Base-by-base conservation (phyloP, 2,113 vertebrate genomes). In the Tetrax tetrax region DNA sequence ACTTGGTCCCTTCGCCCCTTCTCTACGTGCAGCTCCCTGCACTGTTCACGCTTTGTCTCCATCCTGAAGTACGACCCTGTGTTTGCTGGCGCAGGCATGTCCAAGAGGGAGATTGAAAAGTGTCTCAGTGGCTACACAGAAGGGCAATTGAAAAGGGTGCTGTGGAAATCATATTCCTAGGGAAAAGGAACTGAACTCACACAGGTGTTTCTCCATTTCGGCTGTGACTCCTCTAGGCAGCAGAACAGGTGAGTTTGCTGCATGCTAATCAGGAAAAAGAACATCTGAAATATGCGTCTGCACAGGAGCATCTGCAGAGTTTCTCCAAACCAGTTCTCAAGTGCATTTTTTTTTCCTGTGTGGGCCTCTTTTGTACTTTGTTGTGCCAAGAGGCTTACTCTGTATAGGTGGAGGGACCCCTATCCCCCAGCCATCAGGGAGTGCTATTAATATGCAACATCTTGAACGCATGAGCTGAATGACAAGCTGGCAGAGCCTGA, bases 281-380 rank as follows among this genome's bases (percentile, higher is more conserved):
- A 31, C 45, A 86, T 89, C 91, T 97, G 96, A 97, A 95, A 97
- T 96, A 96, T 94, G 96, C 97, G 97, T 97, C 96, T 96, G 89
- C 94, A 96, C 93, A 91, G 61, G 38, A 89, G 94, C 97, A 97
- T 97, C 97, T 97, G 95, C 92, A 95, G 93, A 95, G 90, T 95
- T 93, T 95, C 94, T 96, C 97, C 86, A 68, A 92, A 90, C 33
- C 91, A 45, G 89, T 93, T 93, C 94, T 97, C 92, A 89, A 95
- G 90, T 81, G 85, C 82, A 74, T 92, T 95, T 93, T 90, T 76
- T 93, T 93, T 83, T 68, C 92, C 93, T 81, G 35, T 91, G 87
- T 21, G 35, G 83, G 89, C 60, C 81, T 95, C 82, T 95, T 95
- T 82, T 79, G 87, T 95, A 92, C 90, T 93, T 84, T 65, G 63